Evolutionary conservation across 2,113 vertebrate genomes (phyloP), one percentile per base, ranked within the genome.

Genomic region (Cricetomys ansorgei): DNA sequence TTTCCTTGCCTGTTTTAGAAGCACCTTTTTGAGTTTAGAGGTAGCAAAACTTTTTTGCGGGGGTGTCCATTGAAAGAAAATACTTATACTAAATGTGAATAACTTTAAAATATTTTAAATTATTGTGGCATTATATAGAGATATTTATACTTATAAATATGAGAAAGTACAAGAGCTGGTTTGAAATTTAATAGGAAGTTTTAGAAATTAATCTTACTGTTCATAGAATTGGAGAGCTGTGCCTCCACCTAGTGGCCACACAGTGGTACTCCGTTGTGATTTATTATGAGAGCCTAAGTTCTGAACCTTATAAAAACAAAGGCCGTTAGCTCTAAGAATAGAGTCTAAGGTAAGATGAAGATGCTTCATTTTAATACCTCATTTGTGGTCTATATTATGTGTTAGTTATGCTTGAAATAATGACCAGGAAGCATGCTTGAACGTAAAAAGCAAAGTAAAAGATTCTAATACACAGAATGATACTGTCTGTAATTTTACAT

Each of bases 181-280:
- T 91, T 92, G 64, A 70, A 86, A 84, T 73, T 65, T 70, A 84
- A 50, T 89, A 43, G 40, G 10, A 43, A 83, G 72, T 77, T 92
- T 96, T 94, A 95, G 77, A 92, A 94, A 77, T 89, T 45, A 21
- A 48, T 72, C 59, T 76, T n/a, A 48, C 40, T 12, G 11, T 25
- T 62, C 37, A 5, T 34, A 57, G 29, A 76, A 6, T 81, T 84
- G 45, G 80, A 94, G 94, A 77, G 73, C 88, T 95, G 72, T 97
- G 81, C 37, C 88, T 83, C 97, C 97, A 96, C 92, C 97, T 64
- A 95, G 96, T 91, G 97, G 96, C 50, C 62, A 10, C n/a, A 9
- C 19, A 6, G 85, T 88, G 77, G 27, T 76, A 91, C 53, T 95
- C 3, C 73, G 77, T 31, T 57, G 34, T 69, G 40, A 86, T 89